Base-by-base conservation (phyloP, 2,797 vertebrate genomes). In the Fratercula arctica region DNA sequence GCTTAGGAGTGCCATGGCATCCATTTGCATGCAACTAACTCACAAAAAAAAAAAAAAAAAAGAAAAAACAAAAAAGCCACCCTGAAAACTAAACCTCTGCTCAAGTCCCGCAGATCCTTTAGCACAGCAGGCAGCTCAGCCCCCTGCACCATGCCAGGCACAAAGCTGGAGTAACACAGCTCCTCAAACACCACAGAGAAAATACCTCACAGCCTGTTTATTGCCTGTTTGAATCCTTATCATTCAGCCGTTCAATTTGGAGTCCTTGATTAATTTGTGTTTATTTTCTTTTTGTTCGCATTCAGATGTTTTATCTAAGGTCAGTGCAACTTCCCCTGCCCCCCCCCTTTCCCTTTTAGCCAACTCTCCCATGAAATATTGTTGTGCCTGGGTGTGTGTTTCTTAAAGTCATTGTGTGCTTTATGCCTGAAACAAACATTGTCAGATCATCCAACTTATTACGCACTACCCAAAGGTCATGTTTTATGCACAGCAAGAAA, bases 231-330 rank as follows among this genome's bases (percentile, higher is more conserved):
- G 72, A 88, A 72, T 96, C 74, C 87, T 97, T 96, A 90, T 96
- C 93, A 95, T 85, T 33, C 41, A 53, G 31, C 24, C 9, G 37
- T 46, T 95, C 31, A 46, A 70, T 82, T 86, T 90, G 39, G 84
- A 87, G 85, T 87, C 76, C 86, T 95, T 96, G 90, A 96, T 95
- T 95, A 89, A 95, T 97, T 90, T 93, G 53, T 96, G 85, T 94
- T 92, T 97, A 80, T 91, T 94, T 89, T 78, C 61, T 96, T 96
- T 95, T 96, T 91, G 85, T 96, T 96, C 94, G 68, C 37, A 89
- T 78, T 91, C 82, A 91, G 81, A 89, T 94, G 83, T 90, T 94
- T 97, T 97, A 97, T 97, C 95, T 96, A 81, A 89, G 93, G 95
- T 95, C 89, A 93, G 37, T 12, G 82, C 57, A 93, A 95, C 93